Percentiles rank a stretch among this genome's conserved stretches.
Evolutionary conservation across 2,113 vertebrate genomes (phyloP).

Genomic region (Catharus minimus): DNA sequence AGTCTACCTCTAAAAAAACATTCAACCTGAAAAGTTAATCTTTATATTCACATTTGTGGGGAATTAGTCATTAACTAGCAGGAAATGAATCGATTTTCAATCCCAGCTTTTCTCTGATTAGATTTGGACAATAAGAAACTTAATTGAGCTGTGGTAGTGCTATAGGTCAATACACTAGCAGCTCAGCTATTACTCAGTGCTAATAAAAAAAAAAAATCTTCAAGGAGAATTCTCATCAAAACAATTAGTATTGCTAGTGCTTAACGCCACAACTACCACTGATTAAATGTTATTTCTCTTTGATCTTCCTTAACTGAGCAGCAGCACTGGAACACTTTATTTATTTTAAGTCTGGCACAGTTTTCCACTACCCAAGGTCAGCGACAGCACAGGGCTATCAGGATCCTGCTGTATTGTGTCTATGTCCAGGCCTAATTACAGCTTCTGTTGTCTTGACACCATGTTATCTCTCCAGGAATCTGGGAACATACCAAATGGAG

Average conservation of each 20-base stretch:
- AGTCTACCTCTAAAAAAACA: constrained; percentile 8
- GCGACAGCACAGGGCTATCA: background rate
- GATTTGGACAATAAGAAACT: constrained; percentile 60
- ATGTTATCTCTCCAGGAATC: constrained; percentile 35
- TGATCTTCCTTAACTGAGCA: constrained; percentile 22
- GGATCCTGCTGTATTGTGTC: background rate
- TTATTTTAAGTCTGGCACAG: constrained; percentile 27
- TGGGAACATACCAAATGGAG: constrained; percentile 28
- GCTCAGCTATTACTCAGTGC: constrained; percentile 18
- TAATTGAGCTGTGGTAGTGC: constrained; percentile 29
- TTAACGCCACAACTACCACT: background rate
- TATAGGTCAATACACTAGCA: constrained; percentile 23
- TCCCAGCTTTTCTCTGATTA: constrained; percentile 66
- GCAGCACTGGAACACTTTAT: background rate
- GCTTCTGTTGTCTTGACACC: constrained; percentile 13
- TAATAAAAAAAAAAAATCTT: constrained; percentile 15
- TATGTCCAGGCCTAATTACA: constrained; percentile 24
- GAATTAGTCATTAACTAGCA: constrained; percentile 61
- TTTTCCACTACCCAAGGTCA: constrained; percentile 26
- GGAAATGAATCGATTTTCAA: constrained; percentile 73
- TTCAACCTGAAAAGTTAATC: constrained; percentile 38
- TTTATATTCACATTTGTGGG: constrained; percentile 38
- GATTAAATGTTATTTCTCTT: constrained; percentile 18
- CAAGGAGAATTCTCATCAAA: constrained; percentile 8
- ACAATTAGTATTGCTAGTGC: constrained; percentile 37